Evolutionary conservation across 1,140 invertebrate species (phyloP).

Genomic region (Diabrotica undecimpunctata): DNA sequence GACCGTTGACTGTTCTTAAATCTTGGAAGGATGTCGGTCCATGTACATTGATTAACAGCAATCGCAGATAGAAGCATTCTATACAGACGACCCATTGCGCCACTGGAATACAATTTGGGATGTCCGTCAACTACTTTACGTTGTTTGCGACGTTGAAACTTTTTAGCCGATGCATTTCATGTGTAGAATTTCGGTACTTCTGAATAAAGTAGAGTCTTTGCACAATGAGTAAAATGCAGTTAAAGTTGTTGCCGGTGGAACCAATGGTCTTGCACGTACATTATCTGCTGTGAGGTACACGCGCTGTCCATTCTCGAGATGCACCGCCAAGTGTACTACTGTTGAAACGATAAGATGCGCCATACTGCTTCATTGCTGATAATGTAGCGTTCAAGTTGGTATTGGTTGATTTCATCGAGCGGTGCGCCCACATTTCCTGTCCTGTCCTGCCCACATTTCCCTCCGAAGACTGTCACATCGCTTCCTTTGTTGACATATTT

Average conservation of each 20-base stretch:
- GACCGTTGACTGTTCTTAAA: conserved; percentile 48
- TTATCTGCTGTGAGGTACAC: too few relatives aligned
- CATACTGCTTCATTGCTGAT: too few relatives aligned
- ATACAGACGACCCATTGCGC: conserved; percentile 46
- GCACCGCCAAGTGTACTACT: too few relatives aligned
- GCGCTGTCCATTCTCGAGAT: too few relatives aligned
- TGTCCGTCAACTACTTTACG: conserved; percentile 5
- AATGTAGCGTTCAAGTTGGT: not conserved
- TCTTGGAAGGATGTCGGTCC: conserved; percentile 50
- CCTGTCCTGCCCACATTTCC: too few relatives aligned
- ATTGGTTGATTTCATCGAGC: not conserved
- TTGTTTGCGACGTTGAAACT: conserved; percentile 44
- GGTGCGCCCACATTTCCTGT: too few relatives aligned
- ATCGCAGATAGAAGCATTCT: too few relatives aligned
- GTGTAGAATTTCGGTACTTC: conserved; percentile 47
- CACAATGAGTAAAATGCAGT: not conserved
- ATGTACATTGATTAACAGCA: conserved; percentile 41
- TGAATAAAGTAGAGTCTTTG: conserved; percentile 47
- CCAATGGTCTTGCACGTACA: too few relatives aligned
- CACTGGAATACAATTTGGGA: conserved; percentile 36
- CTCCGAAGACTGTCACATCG: conserved; percentile 34
- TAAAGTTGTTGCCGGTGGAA: too few relatives aligned
- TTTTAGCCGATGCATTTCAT: too few relatives aligned
- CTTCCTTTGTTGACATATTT: too few relatives aligned
- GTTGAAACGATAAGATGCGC: too few relatives aligned